phyloP scores from a whole-genome alignment of 2,888 invertebrate species.

The Aphodius sticticus region DNA sequence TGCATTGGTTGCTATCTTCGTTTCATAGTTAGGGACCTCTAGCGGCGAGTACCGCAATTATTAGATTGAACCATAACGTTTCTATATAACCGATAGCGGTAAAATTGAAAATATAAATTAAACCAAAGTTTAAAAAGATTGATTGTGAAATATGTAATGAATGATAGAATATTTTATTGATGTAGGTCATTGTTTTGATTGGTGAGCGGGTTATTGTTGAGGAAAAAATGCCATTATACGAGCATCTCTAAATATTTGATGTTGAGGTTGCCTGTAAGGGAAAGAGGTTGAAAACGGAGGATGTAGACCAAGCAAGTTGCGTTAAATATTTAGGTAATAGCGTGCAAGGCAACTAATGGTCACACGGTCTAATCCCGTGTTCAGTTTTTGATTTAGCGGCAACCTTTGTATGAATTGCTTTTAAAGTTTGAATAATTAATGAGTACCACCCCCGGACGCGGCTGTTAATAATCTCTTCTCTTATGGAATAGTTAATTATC shows the following conservation, averaged over 20 bases:
- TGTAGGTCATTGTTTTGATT: not conserved
- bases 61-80: not conserved
- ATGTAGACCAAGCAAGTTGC: not conserved
- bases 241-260: not conserved
- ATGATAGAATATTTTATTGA: not conserved
- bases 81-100: not conserved
- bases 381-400: constrained; percentile 48
- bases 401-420: constrained; percentile 51
- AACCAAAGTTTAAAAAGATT: too few relatives aligned
- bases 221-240: not conserved
- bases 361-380: not conserved
- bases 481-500: constrained; percentile 42
- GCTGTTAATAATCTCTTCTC: constrained; percentile 31
- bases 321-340: not conserved
- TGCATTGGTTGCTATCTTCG: not conserved
- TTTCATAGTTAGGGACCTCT: not conserved
- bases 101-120: not conserved
- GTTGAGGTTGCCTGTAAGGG: not conserved
- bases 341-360: not conserved
- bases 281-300: not conserved
- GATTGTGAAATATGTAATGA: not conserved
- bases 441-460: constrained; percentile 46
- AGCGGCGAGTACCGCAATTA: not conserved
- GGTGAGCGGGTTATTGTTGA: not conserved
- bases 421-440: constrained; percentile 55